Percentiles rank a stretch among this genome's conserved stretches.
Conservation (phyloP, 2,888 invertebrate species). For the Anarsia innoxiella region DNA sequence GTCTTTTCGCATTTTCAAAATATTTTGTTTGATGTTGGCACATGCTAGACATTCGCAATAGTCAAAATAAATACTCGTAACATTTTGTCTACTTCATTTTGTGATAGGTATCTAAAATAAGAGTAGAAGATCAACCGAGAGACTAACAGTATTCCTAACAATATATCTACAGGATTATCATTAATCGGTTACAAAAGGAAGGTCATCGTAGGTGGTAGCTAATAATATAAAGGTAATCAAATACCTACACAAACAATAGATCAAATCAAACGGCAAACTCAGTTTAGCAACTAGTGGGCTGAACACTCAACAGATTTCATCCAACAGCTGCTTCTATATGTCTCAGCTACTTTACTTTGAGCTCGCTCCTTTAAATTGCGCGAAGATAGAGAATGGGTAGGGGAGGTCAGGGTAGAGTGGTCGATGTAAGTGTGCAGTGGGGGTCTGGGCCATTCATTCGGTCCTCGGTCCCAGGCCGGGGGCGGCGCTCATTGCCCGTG, state of each 20-base stretch:
- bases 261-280: conserved; percentile 46
- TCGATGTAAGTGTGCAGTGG: conserved; percentile 28
- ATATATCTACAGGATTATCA: too few relatives aligned
- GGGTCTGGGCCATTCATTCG: conserved; percentile 59
- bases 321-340: conserved; percentile 50
- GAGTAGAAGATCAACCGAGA: too few relatives aligned
- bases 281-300: conserved; percentile 65
- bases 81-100: too few relatives aligned
- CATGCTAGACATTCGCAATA: too few relatives aligned
- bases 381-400: conserved; percentile 37
- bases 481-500: conserved; percentile 67
- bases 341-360: too few relatives aligned
- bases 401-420: conserved; percentile 50
- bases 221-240: conserved; percentile 21
- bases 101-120: too few relatives aligned
- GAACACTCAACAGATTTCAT: conserved; percentile 58
- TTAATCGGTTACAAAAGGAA: background rate
- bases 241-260: conserved; percentile 28
- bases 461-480: conserved; percentile 53
- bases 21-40: conserved; percentile 1
- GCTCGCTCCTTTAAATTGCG: too few relatives aligned
- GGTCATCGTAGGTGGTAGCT: conserved; percentile 17
- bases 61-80: too few relatives aligned
- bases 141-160: too few relatives aligned
- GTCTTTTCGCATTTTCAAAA: conserved; percentile 1